Base-by-base conservation (phyloP, 2,797 vertebrate species). In the Cichlasoma orientale region DNA sequence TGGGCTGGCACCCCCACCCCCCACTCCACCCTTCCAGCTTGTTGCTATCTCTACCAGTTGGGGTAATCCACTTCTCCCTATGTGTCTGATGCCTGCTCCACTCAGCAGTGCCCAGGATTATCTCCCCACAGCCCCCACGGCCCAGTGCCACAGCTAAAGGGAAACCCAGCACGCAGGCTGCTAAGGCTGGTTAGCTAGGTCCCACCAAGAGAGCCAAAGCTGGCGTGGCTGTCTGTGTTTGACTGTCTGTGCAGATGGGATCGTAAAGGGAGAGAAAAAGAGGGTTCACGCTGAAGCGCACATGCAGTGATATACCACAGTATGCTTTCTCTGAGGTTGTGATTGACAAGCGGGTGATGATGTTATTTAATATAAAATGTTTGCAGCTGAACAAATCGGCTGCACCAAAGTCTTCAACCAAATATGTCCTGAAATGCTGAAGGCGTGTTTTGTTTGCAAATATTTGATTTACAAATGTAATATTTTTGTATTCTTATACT, bases 51-150 rank as follows among this genome's bases (percentile, higher is more conserved):
- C 85, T 56, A 82, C 82, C 88, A 88, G 93, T 86, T 72, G 78
- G 91, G 89, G 92, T 94, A 93, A 93, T 95, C 93, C 92, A 92
- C 92, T 94, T 90, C 88, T 92, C 89, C 88, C 87, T 58, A 78
- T 92, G 89, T 88, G 85, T 84, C 87, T 90, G 88, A 93, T 91
- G 87, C 90, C 85, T 90, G 89, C 92, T 93, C 79, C 80, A 87
- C 88, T 93, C 91, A 91, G 87, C 78, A 68, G 88, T 88, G 80
- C 77, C 86, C 73, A 13, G 88, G 91, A 93, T 93, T 89, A 94
- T 92, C 90, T 85, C 73, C 71, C 76, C 76, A 84, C 81, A 86
- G 83, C 83, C 83, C 87, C 88, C 86, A 80, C 74, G 33, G 90
- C 74, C 87, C 85, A 75, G 70, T 77, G 78, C 85, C 84, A 87